phyloP scores from a whole-genome alignment of 2,113 vertebrate genomes.

The Symphodus melops region DNA sequence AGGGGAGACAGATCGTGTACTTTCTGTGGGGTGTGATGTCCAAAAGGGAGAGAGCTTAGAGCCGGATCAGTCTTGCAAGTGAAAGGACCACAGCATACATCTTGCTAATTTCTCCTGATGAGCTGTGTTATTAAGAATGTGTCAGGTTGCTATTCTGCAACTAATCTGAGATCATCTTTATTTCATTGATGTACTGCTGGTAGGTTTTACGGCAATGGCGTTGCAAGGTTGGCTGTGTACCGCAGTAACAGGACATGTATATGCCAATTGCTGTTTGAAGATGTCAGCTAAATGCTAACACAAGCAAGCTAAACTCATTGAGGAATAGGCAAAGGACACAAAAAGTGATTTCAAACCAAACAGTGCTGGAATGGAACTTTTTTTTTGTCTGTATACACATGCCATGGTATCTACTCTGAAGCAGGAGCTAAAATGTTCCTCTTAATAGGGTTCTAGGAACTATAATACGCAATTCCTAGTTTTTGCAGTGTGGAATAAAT shows the following conservation, averaged over 20 bases:
- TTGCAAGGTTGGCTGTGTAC: background rate
- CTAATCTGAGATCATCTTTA: slow-evolving; percentile 14
- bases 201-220: background rate
- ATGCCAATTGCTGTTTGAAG: background rate
- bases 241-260: no score
- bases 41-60: slow-evolving; percentile 23
- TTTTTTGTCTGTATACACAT: no score
- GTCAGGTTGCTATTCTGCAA: slow-evolving; percentile 26
- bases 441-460: no score
- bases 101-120: slow-evolving; percentile 38
- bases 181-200: background rate
- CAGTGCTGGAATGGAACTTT: no score
- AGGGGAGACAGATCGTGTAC: slow-evolving; percentile 41
- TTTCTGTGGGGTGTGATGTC: slow-evolving; percentile 25
- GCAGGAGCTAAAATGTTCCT: no score
- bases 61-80: slow-evolving; percentile 1
- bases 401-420: no score
- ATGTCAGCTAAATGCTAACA: background rate
- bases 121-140: slow-evolving; percentile 36
- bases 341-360: no score
- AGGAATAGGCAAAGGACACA: no score
- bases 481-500: no score
- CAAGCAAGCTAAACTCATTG: background rate
- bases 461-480: no score
- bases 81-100: slow-evolving; percentile 20